phyloP scores from a whole-genome alignment of 2,888 invertebrate genomes.

The Tinea trinotella region DNA sequence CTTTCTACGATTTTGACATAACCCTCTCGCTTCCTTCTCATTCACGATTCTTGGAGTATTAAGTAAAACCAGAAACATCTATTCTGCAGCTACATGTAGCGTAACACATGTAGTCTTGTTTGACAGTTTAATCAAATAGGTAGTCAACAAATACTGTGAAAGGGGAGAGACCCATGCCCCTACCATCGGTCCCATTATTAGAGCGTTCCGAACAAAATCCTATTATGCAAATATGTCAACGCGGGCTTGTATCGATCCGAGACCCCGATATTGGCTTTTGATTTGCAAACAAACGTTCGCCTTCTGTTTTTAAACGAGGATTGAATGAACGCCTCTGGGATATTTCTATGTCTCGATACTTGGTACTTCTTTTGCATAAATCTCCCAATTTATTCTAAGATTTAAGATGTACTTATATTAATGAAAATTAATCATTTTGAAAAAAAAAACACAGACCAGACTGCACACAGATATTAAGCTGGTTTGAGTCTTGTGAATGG shows the following conservation, averaged over 20 bases:
- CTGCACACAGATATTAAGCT: too few species aligned
- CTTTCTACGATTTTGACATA: too few species aligned
- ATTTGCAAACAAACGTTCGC: constrained; percentile 58
- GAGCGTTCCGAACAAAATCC: constrained; percentile 43
- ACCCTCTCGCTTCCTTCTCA: too few species aligned
- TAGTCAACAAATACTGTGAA: not conserved
- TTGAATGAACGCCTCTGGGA: constrained; percentile 27
- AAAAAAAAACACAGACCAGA: too few species aligned
- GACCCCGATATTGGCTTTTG: constrained; percentile 60
- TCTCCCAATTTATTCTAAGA: not conserved
- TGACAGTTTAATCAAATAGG: constrained; percentile 10
- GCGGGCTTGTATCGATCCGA: constrained; percentile 57
- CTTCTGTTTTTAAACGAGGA: constrained; percentile 53
- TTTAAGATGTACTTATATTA: too few species aligned
- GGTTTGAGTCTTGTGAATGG: too few species aligned
- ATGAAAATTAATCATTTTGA: too few species aligned
- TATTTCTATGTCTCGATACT: not conserved
- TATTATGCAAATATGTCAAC: constrained; percentile 64
- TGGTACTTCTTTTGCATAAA: not conserved
- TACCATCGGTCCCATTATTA: constrained; percentile 18
- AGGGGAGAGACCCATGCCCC: not conserved
- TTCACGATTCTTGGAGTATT: too few species aligned
- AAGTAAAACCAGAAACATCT: too few species aligned
- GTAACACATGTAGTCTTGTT: too few species aligned
- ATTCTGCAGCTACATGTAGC: too few species aligned